Percentiles rank a stretch among this genome's conserved stretches.
These are phyloP conservation scores for Pyrgilauda ruficollis DNA, from an alignment of 2,113 vertebrate species.

Conservation along the genomic window DNA sequence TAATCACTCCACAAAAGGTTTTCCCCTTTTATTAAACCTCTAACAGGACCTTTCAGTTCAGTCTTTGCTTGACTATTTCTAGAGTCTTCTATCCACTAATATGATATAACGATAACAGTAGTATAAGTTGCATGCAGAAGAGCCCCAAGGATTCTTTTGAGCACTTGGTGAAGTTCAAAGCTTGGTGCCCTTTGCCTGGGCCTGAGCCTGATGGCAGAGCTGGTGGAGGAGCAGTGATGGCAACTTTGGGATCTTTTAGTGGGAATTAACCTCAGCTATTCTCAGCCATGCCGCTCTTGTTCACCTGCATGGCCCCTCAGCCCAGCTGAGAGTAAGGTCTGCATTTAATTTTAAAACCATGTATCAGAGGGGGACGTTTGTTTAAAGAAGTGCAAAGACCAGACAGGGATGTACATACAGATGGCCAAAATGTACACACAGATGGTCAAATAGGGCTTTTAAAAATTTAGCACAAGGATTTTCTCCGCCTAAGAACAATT, in stretches of 20 bases:
- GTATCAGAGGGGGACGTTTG: rapidly evolving
- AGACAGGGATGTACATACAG: background rate
- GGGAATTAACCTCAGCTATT: background rate
- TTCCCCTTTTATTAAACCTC: background rate
- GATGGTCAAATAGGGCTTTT: background rate
- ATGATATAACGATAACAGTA: background rate
- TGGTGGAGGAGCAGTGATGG: too few relatives aligned
- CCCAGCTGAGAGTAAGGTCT: background rate
- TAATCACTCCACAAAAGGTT: background rate
- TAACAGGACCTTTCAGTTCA: background rate
- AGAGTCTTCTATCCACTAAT: background rate
- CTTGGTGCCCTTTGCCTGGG: background rate
- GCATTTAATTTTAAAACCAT: background rate
- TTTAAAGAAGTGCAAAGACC: background rate
- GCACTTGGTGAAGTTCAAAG: background rate
- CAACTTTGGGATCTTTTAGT: too few relatives aligned
- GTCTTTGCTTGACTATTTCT: background rate
- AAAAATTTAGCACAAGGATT: background rate
- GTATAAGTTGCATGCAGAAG: background rate
- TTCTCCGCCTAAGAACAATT: background rate
- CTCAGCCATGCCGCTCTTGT: background rate
- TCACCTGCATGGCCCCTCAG: background rate
- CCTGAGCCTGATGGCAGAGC: rapidly evolving
- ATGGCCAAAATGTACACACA: background rate
- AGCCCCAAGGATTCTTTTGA: background rate